Evolutionary conservation across 2,797 vertebrate species (phyloP).

Genomic region (Megalops cyprinoides): DNA sequence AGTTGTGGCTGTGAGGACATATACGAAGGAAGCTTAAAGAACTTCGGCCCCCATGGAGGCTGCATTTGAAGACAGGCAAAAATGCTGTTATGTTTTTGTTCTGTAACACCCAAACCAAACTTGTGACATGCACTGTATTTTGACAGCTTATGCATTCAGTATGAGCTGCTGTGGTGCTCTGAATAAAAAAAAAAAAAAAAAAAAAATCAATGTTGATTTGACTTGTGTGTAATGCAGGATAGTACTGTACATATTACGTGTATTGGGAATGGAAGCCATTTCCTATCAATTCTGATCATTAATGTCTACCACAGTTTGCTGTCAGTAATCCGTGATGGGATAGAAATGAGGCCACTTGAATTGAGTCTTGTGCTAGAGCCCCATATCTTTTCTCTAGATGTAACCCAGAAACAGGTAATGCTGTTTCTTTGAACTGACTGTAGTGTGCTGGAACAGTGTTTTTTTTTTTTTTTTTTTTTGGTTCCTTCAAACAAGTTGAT

Average conservation of each 20-base stretch:
- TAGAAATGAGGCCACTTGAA: not conserved
- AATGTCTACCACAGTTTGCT: not conserved
- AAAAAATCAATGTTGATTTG: not conserved
- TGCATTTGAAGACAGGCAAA: slow-evolving; percentile 45
- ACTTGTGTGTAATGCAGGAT: not conserved
- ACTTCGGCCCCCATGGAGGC: slow-evolving; percentile 27
- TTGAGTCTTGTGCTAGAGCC: too few species aligned
- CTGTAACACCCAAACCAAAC: slow-evolving; percentile 51
- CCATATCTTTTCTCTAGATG: too few species aligned
- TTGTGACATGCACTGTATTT: slow-evolving; percentile 55
- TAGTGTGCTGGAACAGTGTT: too few species aligned
- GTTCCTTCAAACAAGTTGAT: too few species aligned
- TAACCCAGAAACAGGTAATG: too few species aligned
- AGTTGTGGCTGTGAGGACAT: slow-evolving; percentile 82
- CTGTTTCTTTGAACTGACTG: too few species aligned
- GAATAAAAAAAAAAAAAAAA: slow-evolving; percentile 56
- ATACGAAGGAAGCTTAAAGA: slow-evolving; percentile 78
- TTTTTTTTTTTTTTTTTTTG: too few species aligned
- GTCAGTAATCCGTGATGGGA: not conserved
- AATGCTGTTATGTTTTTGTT: slow-evolving; percentile 49
- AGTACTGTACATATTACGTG: not conserved
- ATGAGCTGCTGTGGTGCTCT: slow-evolving; percentile 54
- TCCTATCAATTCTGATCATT: too few species aligned
- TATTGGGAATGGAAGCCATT: not conserved
- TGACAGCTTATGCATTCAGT: slow-evolving; percentile 63